Evolutionary conservation across 2,888 invertebrate species (phyloP).

Genomic region (Noctua pronuba): DNA sequence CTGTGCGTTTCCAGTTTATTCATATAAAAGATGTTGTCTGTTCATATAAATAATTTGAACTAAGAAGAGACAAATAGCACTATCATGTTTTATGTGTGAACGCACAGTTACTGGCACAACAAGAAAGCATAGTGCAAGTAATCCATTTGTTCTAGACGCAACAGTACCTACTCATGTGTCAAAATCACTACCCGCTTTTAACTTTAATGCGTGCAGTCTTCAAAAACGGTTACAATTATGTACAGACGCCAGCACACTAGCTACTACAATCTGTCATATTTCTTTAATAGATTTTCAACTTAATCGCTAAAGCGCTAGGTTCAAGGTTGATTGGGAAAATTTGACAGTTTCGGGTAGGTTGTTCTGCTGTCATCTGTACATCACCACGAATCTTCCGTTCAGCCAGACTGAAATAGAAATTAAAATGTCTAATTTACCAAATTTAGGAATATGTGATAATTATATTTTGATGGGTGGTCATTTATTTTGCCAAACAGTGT

Average conservation of each 20-base stretch:
- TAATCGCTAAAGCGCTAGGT: too few relatives aligned
- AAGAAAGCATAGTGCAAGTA: neutral
- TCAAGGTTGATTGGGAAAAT: too few relatives aligned
- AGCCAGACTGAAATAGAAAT: constrained; percentile 79
- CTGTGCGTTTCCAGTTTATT: neutral
- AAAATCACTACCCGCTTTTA: neutral
- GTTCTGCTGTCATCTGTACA: neutral
- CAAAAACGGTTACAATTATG: constrained; percentile 24
- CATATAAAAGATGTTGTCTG: neutral
- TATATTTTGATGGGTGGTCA: constrained; percentile 4
- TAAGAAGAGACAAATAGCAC: neutral
- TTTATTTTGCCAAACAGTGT: constrained; percentile 36
- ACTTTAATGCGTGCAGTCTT: constrained; percentile 44
- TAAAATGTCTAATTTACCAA: constrained; percentile 54
- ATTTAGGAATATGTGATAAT: constrained; percentile 72
- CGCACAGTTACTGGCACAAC: neutral
- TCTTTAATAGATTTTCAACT: too few relatives aligned
- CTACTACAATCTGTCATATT: too few relatives aligned
- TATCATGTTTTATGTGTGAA: neutral
- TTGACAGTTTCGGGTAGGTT: too few relatives aligned
- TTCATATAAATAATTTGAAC: neutral
- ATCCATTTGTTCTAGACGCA: neutral
- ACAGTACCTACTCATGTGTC: neutral
- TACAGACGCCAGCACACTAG: neutral
- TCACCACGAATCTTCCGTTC: constrained; percentile 72